Conservation (phyloP, 1,140 invertebrate genomes). For the Andrena cerasifolii region DNA sequence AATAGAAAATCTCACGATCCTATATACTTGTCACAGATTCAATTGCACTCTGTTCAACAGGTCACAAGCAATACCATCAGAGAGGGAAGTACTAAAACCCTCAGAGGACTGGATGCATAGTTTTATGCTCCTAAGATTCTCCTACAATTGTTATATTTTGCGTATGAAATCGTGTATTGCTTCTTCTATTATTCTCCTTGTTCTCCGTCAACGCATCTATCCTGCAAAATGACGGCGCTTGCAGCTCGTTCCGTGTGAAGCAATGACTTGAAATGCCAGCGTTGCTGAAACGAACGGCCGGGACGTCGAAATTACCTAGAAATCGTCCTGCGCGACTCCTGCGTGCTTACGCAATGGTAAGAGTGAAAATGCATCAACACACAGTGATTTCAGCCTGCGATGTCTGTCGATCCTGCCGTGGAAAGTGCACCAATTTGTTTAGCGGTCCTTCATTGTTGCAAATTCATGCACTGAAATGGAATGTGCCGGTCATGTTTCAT, state of each 20-base stretch:
- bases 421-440: background rate
- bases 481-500: background rate
- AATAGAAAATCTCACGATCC: background rate
- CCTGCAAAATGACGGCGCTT: background rate
- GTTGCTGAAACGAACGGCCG: constrained; percentile 30
- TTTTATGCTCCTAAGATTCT: too few species aligned
- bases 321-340: constrained; percentile 36
- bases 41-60: background rate
- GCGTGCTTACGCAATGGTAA: constrained; percentile 48
- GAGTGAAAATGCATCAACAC: constrained; percentile 48
- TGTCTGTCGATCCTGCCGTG: background rate
- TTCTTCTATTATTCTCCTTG: background rate
- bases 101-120: too few species aligned
- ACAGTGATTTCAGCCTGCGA: background rate
- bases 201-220: background rate
- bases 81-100: background rate
- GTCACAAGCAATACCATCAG: background rate
- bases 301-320: constrained; percentile 48
- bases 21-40: background rate
- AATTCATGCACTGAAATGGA: too few species aligned
- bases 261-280: constrained; percentile 5
- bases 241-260: background rate
- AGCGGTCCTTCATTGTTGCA: too few species aligned
- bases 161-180: too few species aligned
- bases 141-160: too few species aligned